A percentile compares a stretch with the other conserved stretches of the same genome.
phyloP scores from a whole-genome alignment of 2,888 invertebrate species.

The Ophion costatus region DNA sequence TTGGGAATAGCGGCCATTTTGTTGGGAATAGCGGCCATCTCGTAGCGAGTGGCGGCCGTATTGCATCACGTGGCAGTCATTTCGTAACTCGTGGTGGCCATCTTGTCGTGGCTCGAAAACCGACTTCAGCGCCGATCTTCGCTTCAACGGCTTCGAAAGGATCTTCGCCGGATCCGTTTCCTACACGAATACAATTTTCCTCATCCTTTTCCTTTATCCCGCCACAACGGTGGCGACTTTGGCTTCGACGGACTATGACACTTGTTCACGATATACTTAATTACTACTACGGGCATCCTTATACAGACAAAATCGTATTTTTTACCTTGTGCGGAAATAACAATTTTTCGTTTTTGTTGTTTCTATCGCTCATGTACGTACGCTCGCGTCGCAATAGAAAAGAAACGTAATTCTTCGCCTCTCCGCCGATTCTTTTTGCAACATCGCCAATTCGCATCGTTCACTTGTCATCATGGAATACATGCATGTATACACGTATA shows the following conservation, averaged over 20 bases:
- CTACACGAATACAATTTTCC: constrained; percentile 9
- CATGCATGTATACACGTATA: constrained; percentile 8
- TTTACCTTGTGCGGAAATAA: constrained; percentile 46
- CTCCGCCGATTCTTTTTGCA: background rate
- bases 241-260: constrained; percentile 81
- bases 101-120: background rate
- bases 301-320: constrained; percentile 51
- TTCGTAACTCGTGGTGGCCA: background rate
- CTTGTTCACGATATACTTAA: constrained; percentile 68
- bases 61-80: background rate
- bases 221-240: constrained; percentile 75
- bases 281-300: constrained; percentile 29
- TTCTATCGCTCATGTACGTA: background rate
- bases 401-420: background rate
- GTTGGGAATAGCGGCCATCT: background rate
- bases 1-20: too few relatives aligned
- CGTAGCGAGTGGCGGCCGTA: background rate
- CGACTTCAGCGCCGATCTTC: background rate
- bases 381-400: background rate
- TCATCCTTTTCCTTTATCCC: constrained; percentile 43
- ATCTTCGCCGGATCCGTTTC: constrained; percentile 1
- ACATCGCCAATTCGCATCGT: constrained; percentile 29
- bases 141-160: background rate
- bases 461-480: constrained; percentile 26
- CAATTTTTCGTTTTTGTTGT: background rate